Percentiles rank a stretch among this genome's conserved stretches.
These are phyloP conservation scores for Cynocephalus volans DNA, from an alignment of 2,113 vertebrate genomes.

Conservation along the genomic window DNA sequence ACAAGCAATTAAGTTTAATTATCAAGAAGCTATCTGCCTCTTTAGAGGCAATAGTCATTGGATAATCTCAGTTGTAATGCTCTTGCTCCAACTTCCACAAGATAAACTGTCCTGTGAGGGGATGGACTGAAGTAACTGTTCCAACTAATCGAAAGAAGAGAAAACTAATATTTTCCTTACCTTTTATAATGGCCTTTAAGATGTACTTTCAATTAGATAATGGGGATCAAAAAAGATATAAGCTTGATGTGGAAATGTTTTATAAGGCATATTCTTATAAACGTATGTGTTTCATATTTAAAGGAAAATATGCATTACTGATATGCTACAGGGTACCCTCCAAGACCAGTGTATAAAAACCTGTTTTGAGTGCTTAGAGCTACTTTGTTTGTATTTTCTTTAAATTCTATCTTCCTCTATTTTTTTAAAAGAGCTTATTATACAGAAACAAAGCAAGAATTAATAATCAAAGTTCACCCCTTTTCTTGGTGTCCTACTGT, in stretches of 20 bases:
- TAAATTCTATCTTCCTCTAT: neutral
- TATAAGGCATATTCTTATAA: neutral
- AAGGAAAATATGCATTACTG: neutral
- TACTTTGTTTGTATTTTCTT: neutral
- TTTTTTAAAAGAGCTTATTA: neutral
- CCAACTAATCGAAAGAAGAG: neutral
- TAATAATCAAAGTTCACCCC: conserved; percentile 5
- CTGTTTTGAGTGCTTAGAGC: neutral
- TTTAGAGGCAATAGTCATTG: neutral
- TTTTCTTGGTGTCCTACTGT: fast-evolving
- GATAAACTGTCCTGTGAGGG: neutral
- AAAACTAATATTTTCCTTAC: neutral
- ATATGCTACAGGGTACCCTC: neutral
- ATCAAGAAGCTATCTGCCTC: neutral
- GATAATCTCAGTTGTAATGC: neutral
- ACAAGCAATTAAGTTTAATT: neutral
- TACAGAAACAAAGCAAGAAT: neutral
- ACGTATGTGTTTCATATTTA: neutral
- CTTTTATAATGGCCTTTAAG: neutral
- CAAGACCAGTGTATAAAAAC: neutral
- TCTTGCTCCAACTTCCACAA: neutral
- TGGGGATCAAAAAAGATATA: neutral
- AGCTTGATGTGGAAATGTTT: neutral
- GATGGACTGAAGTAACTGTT: neutral
- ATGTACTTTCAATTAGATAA: neutral